Evolutionary conservation across 2,113 vertebrate genomes (phyloP), one percentile per base, ranked within the genome.

Genomic region (Pseudopodoces humilis): DNA sequence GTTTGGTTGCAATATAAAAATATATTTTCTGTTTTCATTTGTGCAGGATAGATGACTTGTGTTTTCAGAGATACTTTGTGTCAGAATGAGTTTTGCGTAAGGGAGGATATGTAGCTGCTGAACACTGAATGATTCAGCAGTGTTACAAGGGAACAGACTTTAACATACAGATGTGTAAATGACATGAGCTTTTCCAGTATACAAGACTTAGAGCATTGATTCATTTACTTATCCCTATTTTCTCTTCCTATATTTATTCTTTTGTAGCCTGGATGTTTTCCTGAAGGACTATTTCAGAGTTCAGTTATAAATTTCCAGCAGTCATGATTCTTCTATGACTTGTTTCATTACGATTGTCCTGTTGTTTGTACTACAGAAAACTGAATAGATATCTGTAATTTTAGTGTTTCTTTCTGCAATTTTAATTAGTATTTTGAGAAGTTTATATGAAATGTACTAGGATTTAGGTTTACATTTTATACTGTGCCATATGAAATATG

Each of bases 161-260:
- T 89, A 91, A 82, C 81, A 82, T 88, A 86, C 64, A 91, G 88
- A 93, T 60, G 46, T 88, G 80, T 75, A 92, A 83, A 86, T 91
- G 77, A 70, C 49, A 52, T 21, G 27, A 86, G 37, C 67, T 83
- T 92, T 86, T 81, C 72, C 35, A 60, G 30, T 44, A 53, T 24
- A 30, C 13, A 63, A 67, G 47, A 53, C 31, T 49, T 86, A 81
- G 27, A 92, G 56, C 43, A 74, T 39, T 58, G 58, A 79, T 90
- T 93, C 64, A 62, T 88, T 89, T 91, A 53, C 69, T 94, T 84
- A 64, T 17, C n/a, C 69, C 25, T 83, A 1, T 64, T 91, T 91
- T 68, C 28, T 78, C 52, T 35, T 84, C 20, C 71, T 86, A 1
- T 69, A 84, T 82, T 92, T 95, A 71, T 76, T 91, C 37, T 60